Base-by-base conservation (phyloP, 1,140 invertebrate species). In the Paramacrobiotus metropolitanus region DNA sequence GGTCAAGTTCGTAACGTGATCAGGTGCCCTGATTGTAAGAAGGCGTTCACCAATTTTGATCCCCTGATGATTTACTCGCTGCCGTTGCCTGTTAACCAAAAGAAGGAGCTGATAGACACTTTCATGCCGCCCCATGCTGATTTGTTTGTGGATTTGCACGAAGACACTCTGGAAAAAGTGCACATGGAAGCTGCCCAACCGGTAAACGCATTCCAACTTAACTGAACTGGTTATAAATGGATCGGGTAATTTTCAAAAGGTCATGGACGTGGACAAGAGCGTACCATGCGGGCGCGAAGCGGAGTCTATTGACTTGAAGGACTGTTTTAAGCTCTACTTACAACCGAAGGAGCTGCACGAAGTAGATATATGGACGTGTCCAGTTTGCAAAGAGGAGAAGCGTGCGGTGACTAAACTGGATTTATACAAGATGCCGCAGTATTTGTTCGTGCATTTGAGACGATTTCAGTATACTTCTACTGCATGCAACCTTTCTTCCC, bases 1-100 rank as follows among this genome's bases (percentile, higher is more conserved):
- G 80, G 80, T 44, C 74, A 81, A 45, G 70, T 82, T 18, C 82
- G 82, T 67, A 82, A 80, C 2, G 81, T 79, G 1, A 70, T 83
- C 2, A 72, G 77, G 29, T 82, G 81, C 68, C 79, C 80, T 20
- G 75, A 79, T 45, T 83, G 81, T 68, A 61, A 68, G 31, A 79
- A 81, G 68, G 71, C 77, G 71, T 77, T 40, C 30, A 74, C 81
- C 18, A 81, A 79, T 29, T 81, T 81, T 71, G 80, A 82, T 69
- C 80, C 80, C 4, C 80, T 80, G 67, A 79, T 77, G 68, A 80
- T 77, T 67, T 71, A 82, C 0, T 80, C 79, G 1, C 67, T 82
- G 44, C 81, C 81, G 9, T 66, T 81, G 24, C 80, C 80, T 18
- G 67, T 73, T n/a, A 76, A 76, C 64, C 76, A 78, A 64, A 75